Percentiles rank a stretch among this genome's conserved stretches.
Conservation (phyloP, 2,797 vertebrate genomes). For the Gila robusta region DNA sequence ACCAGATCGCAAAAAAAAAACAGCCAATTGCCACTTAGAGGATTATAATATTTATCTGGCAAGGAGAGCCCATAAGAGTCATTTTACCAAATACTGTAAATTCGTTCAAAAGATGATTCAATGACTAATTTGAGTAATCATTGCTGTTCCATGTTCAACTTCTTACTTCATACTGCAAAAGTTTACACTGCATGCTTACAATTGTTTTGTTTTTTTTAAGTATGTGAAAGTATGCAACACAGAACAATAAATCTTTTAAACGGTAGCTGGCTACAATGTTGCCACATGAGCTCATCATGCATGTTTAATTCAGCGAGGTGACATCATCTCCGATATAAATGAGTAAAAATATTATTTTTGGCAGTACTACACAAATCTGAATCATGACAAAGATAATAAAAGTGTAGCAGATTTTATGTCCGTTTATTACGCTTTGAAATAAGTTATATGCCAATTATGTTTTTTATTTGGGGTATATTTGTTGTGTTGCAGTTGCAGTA, state of each 20-base stretch:
- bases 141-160: background rate
- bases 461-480: constrained; percentile 12
- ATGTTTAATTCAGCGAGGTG: background rate
- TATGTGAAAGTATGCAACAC: background rate
- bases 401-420: background rate
- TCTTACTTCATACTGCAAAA: background rate
- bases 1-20: background rate
- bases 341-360: background rate
- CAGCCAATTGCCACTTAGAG: background rate
- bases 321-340: background rate
- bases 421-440: background rate
- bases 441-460: background rate
- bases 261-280: background rate
- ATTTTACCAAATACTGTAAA: background rate
- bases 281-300: background rate
- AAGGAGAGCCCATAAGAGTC: background rate
- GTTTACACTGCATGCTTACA: background rate
- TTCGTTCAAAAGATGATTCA: background rate
- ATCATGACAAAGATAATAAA: background rate
- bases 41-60: background rate
- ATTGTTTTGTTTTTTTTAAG: background rate
- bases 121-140: background rate
- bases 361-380: background rate
- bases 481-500: background rate
- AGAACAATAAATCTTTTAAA: constrained; percentile 1